These are phyloP conservation scores for Pelodiscus sinensis DNA, from an alignment of 2,113 vertebrate species.

Conservation along the genomic window DNA sequence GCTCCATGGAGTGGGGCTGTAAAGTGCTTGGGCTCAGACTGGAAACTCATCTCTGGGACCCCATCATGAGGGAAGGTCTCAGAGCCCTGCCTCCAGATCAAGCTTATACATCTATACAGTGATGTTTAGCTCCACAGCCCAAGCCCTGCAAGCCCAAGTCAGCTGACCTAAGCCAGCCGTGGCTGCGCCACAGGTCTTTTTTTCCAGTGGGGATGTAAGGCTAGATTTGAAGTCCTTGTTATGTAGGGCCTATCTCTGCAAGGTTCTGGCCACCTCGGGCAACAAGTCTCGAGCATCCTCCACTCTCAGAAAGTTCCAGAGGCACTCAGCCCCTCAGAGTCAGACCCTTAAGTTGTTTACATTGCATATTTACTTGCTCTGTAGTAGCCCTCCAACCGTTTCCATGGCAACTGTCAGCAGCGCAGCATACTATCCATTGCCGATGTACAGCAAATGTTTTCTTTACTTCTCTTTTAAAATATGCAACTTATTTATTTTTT, in stretches of 20 bases:
- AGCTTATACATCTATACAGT: not conserved
- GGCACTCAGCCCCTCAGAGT: not conserved
- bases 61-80: not conserved
- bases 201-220: not conserved
- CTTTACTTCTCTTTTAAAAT: slow-evolving; percentile 13
- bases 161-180: too few species aligned
- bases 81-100: not conserved
- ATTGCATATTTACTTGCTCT: not conserved
- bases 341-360: not conserved
- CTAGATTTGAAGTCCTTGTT: not conserved
- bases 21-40: not conserved
- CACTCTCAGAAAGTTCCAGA: rapidly evolving
- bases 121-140: not conserved
- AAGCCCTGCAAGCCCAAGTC: too few species aligned
- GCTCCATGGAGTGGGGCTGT: not conserved
- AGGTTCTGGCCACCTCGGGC: not conserved
- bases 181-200: not conserved
- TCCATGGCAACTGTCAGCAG: slow-evolving; percentile 62
- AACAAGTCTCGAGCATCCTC: not conserved
- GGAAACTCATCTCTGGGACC: not conserved
- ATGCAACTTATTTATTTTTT: not conserved
- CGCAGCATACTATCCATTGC: not conserved
- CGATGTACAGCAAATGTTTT: not conserved
- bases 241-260: not conserved
- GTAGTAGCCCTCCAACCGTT: slow-evolving; percentile 25